These are phyloP conservation scores for Dicyrtomina minuta DNA, from an alignment of 2,888 invertebrate genomes.

Conservation along the genomic window DNA sequence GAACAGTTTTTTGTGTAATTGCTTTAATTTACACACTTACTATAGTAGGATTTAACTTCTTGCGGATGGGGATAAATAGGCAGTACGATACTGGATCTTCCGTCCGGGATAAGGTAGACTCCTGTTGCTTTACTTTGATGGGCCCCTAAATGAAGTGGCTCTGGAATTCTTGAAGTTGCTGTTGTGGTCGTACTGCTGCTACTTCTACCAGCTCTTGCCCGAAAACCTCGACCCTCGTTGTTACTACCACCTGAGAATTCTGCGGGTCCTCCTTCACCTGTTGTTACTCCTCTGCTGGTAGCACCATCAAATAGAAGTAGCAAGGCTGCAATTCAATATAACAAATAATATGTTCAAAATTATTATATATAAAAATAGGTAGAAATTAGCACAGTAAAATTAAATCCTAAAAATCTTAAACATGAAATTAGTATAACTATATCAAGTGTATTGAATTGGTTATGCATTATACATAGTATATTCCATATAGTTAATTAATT, in stretches of 20 bases:
- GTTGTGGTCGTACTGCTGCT: constrained; percentile 17
- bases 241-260: constrained; percentile 6
- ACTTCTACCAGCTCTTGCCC: constrained; percentile 28
- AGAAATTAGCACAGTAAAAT: too few species aligned
- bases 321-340: neutral
- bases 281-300: neutral
- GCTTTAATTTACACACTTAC: constrained; percentile 12
- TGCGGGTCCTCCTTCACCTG: neutral
- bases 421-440: too few species aligned
- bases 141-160: too few species aligned
- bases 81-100: constrained; percentile 2
- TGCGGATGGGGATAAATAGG: constrained; percentile 12
- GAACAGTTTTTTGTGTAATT: too few species aligned
- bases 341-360: neutral
- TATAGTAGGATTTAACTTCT: constrained; percentile 23
- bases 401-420: too few species aligned
- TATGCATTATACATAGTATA: too few species aligned
- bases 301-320: neutral
- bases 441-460: too few species aligned
- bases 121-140: neutral
- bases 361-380: too few species aligned
- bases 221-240: constrained; percentile 12
- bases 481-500: too few species aligned
- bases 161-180: too few species aligned
- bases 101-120: constrained; percentile 7